phyloP scores from a whole-genome alignment of 2,113 vertebrate species.

The Larimichthys polyactis region DNA sequence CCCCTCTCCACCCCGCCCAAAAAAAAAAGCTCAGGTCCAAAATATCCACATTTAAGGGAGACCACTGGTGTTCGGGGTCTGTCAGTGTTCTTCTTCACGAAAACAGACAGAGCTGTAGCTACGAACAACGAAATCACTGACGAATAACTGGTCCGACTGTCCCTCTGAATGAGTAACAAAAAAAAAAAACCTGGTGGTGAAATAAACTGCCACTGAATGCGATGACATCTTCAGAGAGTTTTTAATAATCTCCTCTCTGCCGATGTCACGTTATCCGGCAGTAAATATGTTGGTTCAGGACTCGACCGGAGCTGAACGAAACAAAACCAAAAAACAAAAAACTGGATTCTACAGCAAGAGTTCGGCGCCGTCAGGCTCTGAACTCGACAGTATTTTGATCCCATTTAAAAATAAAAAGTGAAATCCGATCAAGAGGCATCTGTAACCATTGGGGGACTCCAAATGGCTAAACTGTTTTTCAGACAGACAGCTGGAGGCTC shows the following conservation, averaged over 20 bases:
- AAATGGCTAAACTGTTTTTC: constrained; percentile 21
- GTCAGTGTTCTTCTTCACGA: constrained; percentile 8
- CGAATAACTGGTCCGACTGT: constrained; percentile 10
- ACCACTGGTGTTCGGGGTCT: neutral
- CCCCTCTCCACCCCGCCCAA: too few species aligned
- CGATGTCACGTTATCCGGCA: constrained; percentile 14
- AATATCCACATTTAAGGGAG: neutral
- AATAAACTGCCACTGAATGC: neutral
- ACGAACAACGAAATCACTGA: constrained; percentile 15
- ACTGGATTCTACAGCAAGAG: constrained; percentile 27
- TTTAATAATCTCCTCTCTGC: neutral
- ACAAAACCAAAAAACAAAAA: constrained; percentile 11
- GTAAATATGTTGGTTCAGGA: constrained; percentile 24
- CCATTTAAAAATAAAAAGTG: constrained; percentile 21
- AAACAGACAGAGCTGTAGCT: neutral
- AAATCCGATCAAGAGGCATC: constrained; percentile 26
- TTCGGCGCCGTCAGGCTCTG: neutral
- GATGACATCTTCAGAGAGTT: neutral
- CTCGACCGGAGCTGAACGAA: neutral
- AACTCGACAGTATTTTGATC: constrained; percentile 34
- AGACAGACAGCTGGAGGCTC: constrained; percentile 64
- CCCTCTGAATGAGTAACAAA: neutral
- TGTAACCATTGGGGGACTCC: constrained; percentile 20
- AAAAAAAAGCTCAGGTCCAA: neutral
- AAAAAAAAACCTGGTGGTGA: neutral